Conservation (phyloP, 2,113 vertebrate species). For the Ictidomys tridecemlineatus region DNA sequence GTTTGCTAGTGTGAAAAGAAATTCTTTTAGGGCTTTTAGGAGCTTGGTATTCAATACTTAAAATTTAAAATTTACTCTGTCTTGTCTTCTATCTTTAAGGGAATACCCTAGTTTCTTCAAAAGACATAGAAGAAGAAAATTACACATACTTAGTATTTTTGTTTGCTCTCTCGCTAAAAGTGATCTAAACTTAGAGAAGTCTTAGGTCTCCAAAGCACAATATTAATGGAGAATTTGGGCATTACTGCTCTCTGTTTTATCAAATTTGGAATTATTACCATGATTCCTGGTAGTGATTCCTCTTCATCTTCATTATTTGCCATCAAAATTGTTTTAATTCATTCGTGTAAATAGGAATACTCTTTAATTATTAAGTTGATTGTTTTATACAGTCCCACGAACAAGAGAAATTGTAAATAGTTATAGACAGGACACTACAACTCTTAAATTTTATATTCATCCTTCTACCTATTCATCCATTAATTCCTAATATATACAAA, state of each 20-base stretch:
- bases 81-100: not conserved
- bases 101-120: not conserved
- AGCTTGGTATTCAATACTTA: not conserved
- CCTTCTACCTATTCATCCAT: not conserved
- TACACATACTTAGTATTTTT: not conserved
- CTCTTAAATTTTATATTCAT: not conserved
- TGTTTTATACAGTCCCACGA: not conserved
- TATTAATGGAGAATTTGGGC: not conserved
- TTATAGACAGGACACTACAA: not conserved
- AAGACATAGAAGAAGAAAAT: not conserved
- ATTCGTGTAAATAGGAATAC: not conserved
- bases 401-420: not conserved
- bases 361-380: not conserved
- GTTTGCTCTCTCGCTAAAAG: not conserved
- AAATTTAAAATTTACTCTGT: not conserved
- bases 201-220: not conserved
- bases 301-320: conserved; percentile 8
- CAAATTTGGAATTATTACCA: not conserved
- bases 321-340: not conserved
- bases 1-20: not conserved
- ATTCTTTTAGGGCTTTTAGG: not conserved
- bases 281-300: not conserved
- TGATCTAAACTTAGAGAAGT: not conserved
- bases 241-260: not conserved
- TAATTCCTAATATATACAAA: not conserved